Evolutionary conservation across 2,113 vertebrate genomes (phyloP), one percentile per base, ranked within the genome.

Genomic region (Eptatretus burgeri): DNA sequence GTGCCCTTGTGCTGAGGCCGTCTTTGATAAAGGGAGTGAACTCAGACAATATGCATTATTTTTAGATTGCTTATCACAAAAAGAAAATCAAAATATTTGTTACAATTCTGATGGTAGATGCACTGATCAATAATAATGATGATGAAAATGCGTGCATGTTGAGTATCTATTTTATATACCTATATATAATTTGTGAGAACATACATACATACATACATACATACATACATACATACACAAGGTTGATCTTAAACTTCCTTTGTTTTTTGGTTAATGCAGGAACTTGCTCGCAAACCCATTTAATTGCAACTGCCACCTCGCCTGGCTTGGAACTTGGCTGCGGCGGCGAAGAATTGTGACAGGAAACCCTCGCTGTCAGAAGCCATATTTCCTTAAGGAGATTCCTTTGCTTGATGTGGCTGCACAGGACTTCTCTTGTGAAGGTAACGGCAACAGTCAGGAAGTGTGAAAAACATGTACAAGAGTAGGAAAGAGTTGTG

Each of bases 221-320:
- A 41, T 41, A 7, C 27, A 41, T 41, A 41, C 27, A 41, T 41
- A 7, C 27, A 41, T n/a, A n/a, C n/a, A 9, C 14, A 50, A 20
- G 2, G 52, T 49, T 52, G 62, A 13, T 14, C 14, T 19, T 18
- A 63, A 13, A 19, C 50, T 51, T 20, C 64, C 64, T 52, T 52
- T 16, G 12, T 27, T 13, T 60, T 9, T 67, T 64, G 65, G 10
- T 51, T 64, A 63, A 64, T 56, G 67, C 70, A 93, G 91, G 69
- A 98, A 98, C 71, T 82, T 98, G 62, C 73, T 98, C 72, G 84
- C 89, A 67, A 98, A 98, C 70, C 91, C 91, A n/a, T 98, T 95
- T 75, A 91, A 83, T 72, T 98, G 91, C 69, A 95, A 98, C 72
- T 98, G 91, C 70, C 81, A 93, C 71, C 76, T 98, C 5, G 86